Base-by-base conservation (phyloP, 2,888 invertebrate species). In the Melanophora roralis region DNA sequence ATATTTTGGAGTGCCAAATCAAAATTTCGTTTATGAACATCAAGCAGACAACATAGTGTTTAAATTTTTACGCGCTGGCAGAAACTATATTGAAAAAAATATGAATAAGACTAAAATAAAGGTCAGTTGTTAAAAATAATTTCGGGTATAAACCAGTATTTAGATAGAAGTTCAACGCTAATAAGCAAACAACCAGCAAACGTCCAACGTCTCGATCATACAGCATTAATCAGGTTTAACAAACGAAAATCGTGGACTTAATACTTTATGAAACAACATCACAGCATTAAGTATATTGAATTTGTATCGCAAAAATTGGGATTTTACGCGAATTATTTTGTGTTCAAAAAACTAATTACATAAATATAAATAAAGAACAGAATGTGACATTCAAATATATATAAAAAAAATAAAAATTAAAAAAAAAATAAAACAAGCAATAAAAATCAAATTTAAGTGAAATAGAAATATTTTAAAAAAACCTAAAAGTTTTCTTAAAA, bases 141-240 rank as follows among this genome's bases (percentile, higher is more conserved):
- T 80, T 76, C 80, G 71, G 64, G 76, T 68, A 68, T 73, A 68
- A 68, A 11, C 76, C 76, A 80, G 80, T 76, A 76, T 72, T 80
- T 68, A 45, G 51, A 73, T 76, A 68, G 80, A 76, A 80, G 72
- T 76, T 76, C 76, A 76, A 51, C 57, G 80, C 76, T 80, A 73
- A 78, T 68, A 74, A 77, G 49, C 68, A 40, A 83, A 79, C 77
- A 76, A 68, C 57, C 78, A 78, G 74, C 75, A 64, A 75, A 83
- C 84, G 89, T 89, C 86, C 89, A 53, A 72, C 62, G 89, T 89
- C 89, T 89, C 89, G 88, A 89, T 88, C 85, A 89, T 88, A 87
- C 88, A 88, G 87, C 81, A 81, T 71, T 6, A 76, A 75, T 60
- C 64, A 85, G 81, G 74, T 67, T 72, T 59, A 60, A 57, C n/a